Evolutionary conservation across 2,888 invertebrate genomes (phyloP).

Genomic region (Leucozona laternaria): DNA sequence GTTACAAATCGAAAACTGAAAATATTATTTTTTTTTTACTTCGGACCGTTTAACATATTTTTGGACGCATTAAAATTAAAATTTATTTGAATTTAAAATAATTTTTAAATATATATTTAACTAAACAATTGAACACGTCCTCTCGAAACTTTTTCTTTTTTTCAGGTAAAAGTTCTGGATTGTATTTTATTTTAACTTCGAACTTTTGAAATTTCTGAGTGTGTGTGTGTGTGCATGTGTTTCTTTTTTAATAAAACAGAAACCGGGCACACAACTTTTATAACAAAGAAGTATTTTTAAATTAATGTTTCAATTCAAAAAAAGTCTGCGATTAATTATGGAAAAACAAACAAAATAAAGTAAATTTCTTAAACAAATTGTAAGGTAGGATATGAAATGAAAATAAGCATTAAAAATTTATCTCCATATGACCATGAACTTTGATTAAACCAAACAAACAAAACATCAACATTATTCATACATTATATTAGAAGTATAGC

Average conservation of each 20-base stretch:
- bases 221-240: background rate
- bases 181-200: background rate
- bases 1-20: too few species aligned
- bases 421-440: conserved; percentile 9
- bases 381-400: background rate
- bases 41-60: too few species aligned
- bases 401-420: background rate
- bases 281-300: background rate
- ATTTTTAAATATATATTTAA: too few species aligned
- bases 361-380: background rate
- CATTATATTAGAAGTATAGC: background rate
- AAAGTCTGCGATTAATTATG: background rate
- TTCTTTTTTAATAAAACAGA: too few species aligned
- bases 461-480: background rate
- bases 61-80: too few species aligned
- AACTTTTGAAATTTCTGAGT: background rate
- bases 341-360: background rate
- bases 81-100: too few species aligned
- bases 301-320: background rate
- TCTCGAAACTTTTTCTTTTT: too few species aligned
- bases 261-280: too few species aligned
- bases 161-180: background rate
- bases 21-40: too few species aligned
- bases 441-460: background rate
- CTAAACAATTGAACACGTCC: too few species aligned